Evolutionary conservation across 23 tunicate genomes (phyloP).

Genomic region (Phallusia fumigata): DNA sequence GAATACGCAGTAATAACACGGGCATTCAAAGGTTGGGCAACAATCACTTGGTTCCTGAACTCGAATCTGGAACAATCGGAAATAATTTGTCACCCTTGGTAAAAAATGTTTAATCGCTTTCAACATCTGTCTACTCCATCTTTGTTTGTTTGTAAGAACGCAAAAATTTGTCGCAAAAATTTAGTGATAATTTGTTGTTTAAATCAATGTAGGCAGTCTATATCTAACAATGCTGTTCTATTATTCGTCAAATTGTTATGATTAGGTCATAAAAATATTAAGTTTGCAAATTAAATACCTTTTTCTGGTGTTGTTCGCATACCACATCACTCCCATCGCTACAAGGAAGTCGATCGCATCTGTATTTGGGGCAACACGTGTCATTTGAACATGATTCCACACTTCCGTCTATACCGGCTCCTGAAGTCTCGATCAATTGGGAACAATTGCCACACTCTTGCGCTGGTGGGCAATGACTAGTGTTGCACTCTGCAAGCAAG

Average conservation of each 20-base stretch:
- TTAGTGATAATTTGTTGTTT: no score
- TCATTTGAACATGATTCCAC: not conserved
- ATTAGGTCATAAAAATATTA: no score
- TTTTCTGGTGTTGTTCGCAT: not conserved
- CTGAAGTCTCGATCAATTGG: not conserved
- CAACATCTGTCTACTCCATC: no score
- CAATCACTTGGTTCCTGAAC: not conserved
- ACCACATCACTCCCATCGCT: not conserved
- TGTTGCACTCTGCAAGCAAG: not conserved
- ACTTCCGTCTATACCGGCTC: not conserved
- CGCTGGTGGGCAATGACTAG: not conserved
- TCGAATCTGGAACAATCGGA: not conserved
- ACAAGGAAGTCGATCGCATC: not conserved
- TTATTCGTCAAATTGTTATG: no score
- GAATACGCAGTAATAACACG: not conserved
- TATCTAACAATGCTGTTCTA: no score
- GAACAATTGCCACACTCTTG: not conserved
- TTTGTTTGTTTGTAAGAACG: no score
- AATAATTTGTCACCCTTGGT: no score
- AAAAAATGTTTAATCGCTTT: no score
- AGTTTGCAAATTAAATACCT: not conserved
- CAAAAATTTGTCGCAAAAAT: no score
- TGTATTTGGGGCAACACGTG: not conserved
- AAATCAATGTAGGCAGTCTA: no score
- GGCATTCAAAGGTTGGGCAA: not conserved